A percentile compares a stretch with the other conserved stretches of the same genome.
phyloP scores from a whole-genome alignment of 2,888 invertebrate species.

The Herminia tarsipennalis region DNA sequence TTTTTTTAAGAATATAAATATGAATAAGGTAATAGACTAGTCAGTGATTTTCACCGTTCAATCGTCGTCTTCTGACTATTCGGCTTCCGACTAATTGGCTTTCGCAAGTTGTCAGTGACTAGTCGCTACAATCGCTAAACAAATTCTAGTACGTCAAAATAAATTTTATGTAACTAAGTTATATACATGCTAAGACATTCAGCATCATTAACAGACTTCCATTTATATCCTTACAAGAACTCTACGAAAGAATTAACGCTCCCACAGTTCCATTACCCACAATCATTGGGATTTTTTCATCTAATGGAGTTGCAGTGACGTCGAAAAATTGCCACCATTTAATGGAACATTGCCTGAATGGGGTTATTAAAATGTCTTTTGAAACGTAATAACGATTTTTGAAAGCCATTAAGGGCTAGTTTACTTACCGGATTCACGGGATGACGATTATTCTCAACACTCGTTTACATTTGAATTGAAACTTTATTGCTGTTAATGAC shows the following conservation, averaged over 20 bases:
- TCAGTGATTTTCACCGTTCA: no score
- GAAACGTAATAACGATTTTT: conserved; percentile 60
- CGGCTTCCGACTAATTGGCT: no score
- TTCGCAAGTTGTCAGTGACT: no score
- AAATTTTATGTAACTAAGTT: no score
- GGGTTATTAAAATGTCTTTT: conserved; percentile 68
- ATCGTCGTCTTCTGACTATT: no score
- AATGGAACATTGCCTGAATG: conserved; percentile 59
- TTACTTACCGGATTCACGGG: conserved; percentile 34
- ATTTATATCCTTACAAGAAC: no score
- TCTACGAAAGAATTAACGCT: conserved; percentile 19
- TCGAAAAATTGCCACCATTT: conserved; percentile 63
- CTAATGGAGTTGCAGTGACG: conserved; percentile 58
- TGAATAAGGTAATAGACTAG: no score
- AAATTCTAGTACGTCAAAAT: no score
- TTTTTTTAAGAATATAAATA: no score
- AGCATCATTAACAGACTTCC: no score
- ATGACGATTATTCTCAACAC: conserved; percentile 12
- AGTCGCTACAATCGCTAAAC: no score
- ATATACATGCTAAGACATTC: no score
- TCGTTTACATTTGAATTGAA: conserved; percentile 20
- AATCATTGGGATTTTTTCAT: conserved; percentile 58
- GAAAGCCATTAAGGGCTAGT: conserved; percentile 44
- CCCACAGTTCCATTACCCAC: conserved; percentile 55
- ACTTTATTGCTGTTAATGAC: conserved; percentile 11